Conservation (phyloP, 2,888 invertebrate species). For the Drosophila melanosoma region DNA sequence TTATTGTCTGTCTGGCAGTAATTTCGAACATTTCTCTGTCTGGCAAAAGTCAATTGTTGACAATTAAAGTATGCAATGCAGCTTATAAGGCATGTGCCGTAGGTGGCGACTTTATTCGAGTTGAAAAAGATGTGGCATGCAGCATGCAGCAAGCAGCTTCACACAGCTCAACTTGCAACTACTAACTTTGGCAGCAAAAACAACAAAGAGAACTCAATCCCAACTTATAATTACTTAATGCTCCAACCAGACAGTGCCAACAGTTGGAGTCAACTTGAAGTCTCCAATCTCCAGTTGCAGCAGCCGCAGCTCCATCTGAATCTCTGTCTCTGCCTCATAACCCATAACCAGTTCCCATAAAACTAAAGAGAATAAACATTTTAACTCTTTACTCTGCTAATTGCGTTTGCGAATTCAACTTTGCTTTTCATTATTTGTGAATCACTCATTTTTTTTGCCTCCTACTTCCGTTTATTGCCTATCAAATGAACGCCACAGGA, state of each 20-base stretch:
- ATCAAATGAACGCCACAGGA: conserved; percentile 69
- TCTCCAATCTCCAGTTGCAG: conserved; percentile 1
- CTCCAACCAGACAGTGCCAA: conserved; percentile 41
- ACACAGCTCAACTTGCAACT: conserved; percentile 33
- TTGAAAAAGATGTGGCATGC: conserved; percentile 12
- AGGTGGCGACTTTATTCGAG: conserved; percentile 14
- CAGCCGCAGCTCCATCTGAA: conserved; percentile 10
- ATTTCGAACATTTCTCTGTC: conserved; percentile 5
- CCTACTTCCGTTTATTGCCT: conserved; percentile 59
- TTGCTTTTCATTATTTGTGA: conserved; percentile 49
- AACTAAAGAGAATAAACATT: conserved; percentile 72
- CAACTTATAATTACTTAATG: conserved; percentile 78
- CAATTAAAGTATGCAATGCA: conserved; percentile 72
- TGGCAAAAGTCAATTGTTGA: conserved; percentile 66
- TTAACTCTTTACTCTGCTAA: conserved; percentile 62
- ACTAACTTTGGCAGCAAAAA: conserved; percentile 58
- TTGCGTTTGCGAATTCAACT: conserved; percentile 31
- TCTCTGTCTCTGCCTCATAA: conserved; percentile 29
- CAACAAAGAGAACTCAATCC: conserved; percentile 34
- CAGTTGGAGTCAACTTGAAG: conserved; percentile 1
- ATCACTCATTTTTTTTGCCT: conserved; percentile 25
- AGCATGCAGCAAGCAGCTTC: conserved; percentile 47
- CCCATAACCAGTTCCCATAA: conserved; percentile 35
- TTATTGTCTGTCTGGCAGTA: conserved; percentile 22
- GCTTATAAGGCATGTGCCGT: conserved; percentile 66